Evolutionary conservation across 2,888 invertebrate genomes (phyloP).

Genomic region (Amphipoea lucens): DNA sequence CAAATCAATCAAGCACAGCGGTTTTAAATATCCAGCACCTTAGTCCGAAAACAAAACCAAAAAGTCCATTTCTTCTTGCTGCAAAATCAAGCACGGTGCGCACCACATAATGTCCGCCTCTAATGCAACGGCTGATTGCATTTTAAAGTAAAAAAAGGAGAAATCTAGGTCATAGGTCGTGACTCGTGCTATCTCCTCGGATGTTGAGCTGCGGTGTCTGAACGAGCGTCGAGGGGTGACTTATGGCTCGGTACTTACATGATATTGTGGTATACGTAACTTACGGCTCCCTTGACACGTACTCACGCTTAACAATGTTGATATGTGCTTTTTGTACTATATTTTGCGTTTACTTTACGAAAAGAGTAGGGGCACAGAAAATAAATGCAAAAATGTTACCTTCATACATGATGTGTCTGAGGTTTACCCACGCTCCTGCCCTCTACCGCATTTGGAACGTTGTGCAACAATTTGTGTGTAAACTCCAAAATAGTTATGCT

Average conservation of each 20-base stretch:
- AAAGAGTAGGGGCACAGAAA: background rate
- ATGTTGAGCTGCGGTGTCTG: conserved; percentile 56
- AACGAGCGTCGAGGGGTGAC: conserved; percentile 60
- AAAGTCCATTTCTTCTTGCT: background rate
- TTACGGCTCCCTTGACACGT: conserved; percentile 52
- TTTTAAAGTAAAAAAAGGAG: conserved; percentile 49
- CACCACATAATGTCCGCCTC: conserved; percentile 38
- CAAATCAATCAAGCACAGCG: background rate
- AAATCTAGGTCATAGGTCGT: conserved; percentile 54
- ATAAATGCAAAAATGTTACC: background rate
- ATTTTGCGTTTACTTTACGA: conserved; percentile 32
- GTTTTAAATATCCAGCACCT: background rate
- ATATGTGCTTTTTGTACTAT: conserved; percentile 49
- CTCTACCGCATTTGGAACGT: background rate
- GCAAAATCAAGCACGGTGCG: conserved; percentile 19
- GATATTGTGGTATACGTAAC: conserved; percentile 58
- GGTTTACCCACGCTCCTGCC: background rate
- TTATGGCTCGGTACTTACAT: conserved; percentile 59
- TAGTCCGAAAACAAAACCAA: background rate
- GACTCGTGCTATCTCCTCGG: conserved; percentile 54
- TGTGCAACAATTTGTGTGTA: background rate
- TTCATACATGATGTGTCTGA: background rate
- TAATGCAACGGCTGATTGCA: conserved; percentile 52
- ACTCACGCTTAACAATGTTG: conserved; percentile 53
- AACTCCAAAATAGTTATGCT: background rate